Percentiles rank a stretch among this genome's conserved stretches.
Evolutionary conservation across 2,797 vertebrate species (phyloP).

Genomic region (Gadopsis marmoratus): DNA sequence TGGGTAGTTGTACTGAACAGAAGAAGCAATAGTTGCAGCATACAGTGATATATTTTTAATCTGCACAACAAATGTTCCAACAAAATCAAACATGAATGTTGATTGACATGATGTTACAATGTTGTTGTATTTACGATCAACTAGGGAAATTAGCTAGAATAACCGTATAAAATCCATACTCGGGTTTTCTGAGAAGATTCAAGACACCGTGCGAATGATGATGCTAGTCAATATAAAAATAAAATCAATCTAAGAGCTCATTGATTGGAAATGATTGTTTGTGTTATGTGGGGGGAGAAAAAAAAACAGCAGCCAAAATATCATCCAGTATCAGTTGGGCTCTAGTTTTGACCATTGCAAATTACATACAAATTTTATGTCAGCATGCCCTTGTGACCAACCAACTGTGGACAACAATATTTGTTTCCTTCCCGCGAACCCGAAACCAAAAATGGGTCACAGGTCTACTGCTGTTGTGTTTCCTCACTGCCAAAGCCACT

Average conservation of each 20-base stretch:
- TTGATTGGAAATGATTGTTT: not conserved
- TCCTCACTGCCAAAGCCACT: slow-evolving; percentile 34
- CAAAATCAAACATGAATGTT: not conserved
- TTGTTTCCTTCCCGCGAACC: slow-evolving; percentile 8
- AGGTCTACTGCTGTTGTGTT: slow-evolving; percentile 10
- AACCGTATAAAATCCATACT: not conserved
- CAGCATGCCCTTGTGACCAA: not conserved
- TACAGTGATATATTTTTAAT: not conserved
- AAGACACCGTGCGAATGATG: not conserved
- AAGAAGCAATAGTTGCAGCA: too few species aligned
- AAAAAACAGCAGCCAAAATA: not conserved
- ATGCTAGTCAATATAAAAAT: not conserved
- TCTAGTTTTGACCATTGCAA: not conserved
- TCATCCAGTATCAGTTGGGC: not conserved
- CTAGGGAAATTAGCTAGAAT: not conserved
- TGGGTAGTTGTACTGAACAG: not conserved
- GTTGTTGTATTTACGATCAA: not conserved
- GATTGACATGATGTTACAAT: not conserved
- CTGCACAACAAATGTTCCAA: not conserved
- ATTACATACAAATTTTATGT: not conserved
- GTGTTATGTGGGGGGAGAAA: not conserved
- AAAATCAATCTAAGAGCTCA: not conserved
- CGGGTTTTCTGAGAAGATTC: not conserved
- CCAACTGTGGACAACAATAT: not conserved
- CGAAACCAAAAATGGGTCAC: slow-evolving; percentile 51